Evolutionary conservation across 2,888 invertebrate genomes (phyloP).

Genomic region (Eristalis intricaria): DNA sequence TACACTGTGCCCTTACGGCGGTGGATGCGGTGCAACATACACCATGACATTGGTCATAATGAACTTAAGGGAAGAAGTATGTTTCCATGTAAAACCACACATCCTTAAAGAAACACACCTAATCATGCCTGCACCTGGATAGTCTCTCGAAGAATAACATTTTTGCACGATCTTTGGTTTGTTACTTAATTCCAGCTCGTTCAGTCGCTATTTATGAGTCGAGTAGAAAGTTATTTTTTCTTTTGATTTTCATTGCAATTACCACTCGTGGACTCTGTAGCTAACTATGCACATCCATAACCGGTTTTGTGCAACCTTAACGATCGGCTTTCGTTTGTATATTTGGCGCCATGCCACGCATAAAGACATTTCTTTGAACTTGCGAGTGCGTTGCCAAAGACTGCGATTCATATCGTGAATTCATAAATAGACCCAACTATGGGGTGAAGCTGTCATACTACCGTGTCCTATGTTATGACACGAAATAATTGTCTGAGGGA

Average conservation of each 20-base stretch:
- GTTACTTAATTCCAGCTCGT: slow-evolving; percentile 15
- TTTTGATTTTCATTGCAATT: neutral
- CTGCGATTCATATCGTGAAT: neutral
- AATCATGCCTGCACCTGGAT: no score
- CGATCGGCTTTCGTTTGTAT: neutral
- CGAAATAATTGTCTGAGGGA: neutral
- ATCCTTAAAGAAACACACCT: no score
- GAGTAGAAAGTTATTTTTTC: slow-evolving; percentile 30
- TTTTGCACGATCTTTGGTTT: slow-evolving; percentile 14
- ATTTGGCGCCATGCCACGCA: neutral
- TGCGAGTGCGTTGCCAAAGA: neutral
- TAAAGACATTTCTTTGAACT: neutral
- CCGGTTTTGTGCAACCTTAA: neutral
- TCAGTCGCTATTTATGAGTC: neutral
- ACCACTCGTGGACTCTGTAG: neutral
- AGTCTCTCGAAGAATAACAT: neutral
- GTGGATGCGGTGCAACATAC: no score
- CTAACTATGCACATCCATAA: neutral
- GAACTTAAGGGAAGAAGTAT: no score
- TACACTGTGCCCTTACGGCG: no score
- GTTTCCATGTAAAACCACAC: no score
- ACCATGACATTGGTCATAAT: no score
- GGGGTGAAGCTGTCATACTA: neutral
- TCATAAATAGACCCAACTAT: neutral
- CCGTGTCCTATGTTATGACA: neutral